phyloP scores from a whole-genome alignment of 2,797 vertebrate genomes.

The Pristis pectinata region DNA sequence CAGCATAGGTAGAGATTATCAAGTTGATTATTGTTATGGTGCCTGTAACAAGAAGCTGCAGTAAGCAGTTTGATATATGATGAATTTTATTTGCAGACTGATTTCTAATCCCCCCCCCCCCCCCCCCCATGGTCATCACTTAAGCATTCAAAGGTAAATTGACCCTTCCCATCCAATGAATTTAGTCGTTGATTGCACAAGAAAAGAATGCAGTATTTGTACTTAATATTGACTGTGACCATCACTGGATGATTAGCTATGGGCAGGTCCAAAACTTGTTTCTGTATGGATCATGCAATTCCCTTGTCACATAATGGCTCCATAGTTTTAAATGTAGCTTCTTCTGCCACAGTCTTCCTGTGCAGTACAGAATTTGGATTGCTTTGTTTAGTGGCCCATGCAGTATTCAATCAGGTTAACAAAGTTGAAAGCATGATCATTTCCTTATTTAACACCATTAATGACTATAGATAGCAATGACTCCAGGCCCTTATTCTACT shows the following conservation, averaged over 20 bases:
- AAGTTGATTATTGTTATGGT: neutral
- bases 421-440: neutral
- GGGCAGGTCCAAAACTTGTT: no score
- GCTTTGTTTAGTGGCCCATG: neutral
- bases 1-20: neutral
- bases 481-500: neutral
- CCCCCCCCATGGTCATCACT: neutral
- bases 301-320: neutral
- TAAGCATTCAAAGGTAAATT: neutral
- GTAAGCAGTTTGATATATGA: neutral
- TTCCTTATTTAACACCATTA: neutral
- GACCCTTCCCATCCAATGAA: neutral
- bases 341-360: neutral
- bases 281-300: neutral
- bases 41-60: neutral
- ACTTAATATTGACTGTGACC: neutral
- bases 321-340: neutral
- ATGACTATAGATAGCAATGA: neutral
- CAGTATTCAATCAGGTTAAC: neutral
- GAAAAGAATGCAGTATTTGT: neutral
- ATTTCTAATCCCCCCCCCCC: neutral
- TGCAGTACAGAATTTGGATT: neutral
- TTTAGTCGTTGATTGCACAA: neutral
- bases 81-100: neutral
- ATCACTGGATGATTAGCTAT: neutral